Percentiles rank a stretch among this genome's conserved stretches.
Evolutionary conservation across 1,140 invertebrate genomes (phyloP).

Genomic region (Magallana ariakensis): DNA sequence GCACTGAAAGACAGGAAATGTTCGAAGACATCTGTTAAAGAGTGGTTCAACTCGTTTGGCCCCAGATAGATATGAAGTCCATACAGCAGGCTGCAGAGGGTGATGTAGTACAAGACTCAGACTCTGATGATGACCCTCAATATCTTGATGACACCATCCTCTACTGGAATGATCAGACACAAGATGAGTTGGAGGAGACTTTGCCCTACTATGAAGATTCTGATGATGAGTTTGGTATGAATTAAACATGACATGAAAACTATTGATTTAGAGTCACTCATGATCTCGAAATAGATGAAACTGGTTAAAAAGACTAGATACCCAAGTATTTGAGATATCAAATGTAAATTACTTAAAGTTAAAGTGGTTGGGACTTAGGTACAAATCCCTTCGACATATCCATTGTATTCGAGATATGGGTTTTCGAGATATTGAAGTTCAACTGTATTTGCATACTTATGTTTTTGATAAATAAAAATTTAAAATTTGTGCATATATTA

Average conservation of each 20-base stretch:
- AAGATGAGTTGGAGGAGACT: conserved; percentile 7
- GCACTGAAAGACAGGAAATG: background rate
- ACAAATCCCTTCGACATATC: no score
- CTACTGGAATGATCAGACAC: background rate
- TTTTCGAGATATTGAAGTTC: no score
- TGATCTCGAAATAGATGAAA: no score
- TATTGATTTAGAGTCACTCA: no score
- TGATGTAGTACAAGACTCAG: background rate
- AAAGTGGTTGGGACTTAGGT: no score
- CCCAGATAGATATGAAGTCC: conserved; percentile 10
- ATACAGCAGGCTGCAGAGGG: background rate
- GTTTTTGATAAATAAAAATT: background rate
- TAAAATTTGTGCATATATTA: conserved; percentile 1
- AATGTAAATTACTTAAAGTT: no score
- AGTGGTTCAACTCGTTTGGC: conserved; percentile 29
- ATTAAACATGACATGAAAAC: background rate
- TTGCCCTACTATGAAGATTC: background rate
- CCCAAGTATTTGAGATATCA: no score
- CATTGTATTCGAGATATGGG: no score
- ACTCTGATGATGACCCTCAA: background rate
- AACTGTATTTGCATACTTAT: no score
- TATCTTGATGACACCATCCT: conserved; percentile 5
- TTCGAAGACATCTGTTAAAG: background rate
- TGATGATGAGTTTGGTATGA: background rate
- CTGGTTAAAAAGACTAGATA: no score